Evolutionary conservation across 2,113 vertebrate species (phyloP), one percentile per base, ranked within the genome.

Genomic region (Leucoraja erinaceus): DNA sequence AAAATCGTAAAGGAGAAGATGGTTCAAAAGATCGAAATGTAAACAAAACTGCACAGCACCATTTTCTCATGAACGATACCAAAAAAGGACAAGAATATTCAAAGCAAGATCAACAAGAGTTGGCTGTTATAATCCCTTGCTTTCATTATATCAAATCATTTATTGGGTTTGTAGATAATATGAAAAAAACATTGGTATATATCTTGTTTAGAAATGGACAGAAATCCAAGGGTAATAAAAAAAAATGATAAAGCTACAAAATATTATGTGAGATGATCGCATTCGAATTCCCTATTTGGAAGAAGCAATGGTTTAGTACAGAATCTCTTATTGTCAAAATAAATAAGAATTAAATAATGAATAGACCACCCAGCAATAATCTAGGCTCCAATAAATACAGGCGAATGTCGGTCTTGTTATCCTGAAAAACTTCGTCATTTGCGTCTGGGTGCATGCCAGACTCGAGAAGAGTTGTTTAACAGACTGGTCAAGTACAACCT

Each of bases 221-320:
- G 20, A 91, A 91, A 38, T 14, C 68, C 31, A 72, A 91, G 11
- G 20, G 11, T 1, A 0, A 72, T 28, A 11, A 28, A 70, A 72
- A n/a, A 47, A 72, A 74, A 47, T 74, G 20, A 12, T 63, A 18
- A 31, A 18, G 83, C 59, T 84, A 61, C 25, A 61, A 84, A 61
- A 12, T 59, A 88, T 88, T 84, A 61, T 84, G 81, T 61, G 4
- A 84, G 54, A 25, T 28, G 59, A 59, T 88, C 11, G 28, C 18
- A 59, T 31, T 88, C n/a, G n/a, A 33, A 66, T 63, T 61, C 59
- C 59, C 83, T 88, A 66, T 88, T 88, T 88, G 83, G 59, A 88
- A 88, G 59, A 3, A 59, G 47, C 59, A 28, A 59, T 59, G 81
- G 56, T 9, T 84, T 84, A 28, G 12, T 56, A 59, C 22, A 28